Evolutionary conservation across 2,888 invertebrate species (phyloP).

Genomic region (Chironomus tentans): DNA sequence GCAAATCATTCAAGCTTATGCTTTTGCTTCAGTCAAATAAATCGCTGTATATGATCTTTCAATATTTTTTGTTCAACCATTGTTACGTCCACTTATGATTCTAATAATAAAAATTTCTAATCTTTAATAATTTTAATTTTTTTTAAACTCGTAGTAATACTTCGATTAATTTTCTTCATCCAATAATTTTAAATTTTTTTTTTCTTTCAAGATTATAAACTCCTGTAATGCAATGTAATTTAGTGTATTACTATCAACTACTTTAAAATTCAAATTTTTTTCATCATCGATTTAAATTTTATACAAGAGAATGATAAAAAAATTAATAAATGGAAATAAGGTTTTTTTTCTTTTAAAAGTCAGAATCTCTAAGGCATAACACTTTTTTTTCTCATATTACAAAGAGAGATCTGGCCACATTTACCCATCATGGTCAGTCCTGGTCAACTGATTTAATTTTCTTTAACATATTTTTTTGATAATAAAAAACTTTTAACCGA

Average conservation of each 20-base stretch:
- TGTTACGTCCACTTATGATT: background rate
- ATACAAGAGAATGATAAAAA: no score
- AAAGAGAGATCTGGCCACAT: no score
- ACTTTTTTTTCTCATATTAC: background rate
- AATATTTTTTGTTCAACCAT: background rate
- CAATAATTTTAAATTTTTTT: background rate
- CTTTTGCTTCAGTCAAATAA: no score
- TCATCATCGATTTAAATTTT: background rate
- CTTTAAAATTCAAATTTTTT: background rate
- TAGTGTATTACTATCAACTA: background rate
- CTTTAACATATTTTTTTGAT: no score
- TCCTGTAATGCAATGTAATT: background rate
- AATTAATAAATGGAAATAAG: no score
- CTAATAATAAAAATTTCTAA: background rate
- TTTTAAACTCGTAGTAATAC: constrained; percentile 1
- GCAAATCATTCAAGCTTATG: no score
- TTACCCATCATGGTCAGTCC: no score
- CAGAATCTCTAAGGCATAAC: background rate
- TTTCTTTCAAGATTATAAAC: background rate
- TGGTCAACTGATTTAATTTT: no score
- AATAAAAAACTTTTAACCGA: no score
- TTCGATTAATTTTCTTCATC: background rate
- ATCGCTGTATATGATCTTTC: no score
- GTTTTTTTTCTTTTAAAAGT: no score
- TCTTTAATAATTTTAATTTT: no score